phyloP scores from a whole-genome alignment of 2,113 vertebrate genomes.

The Aramus guarauna region DNA sequence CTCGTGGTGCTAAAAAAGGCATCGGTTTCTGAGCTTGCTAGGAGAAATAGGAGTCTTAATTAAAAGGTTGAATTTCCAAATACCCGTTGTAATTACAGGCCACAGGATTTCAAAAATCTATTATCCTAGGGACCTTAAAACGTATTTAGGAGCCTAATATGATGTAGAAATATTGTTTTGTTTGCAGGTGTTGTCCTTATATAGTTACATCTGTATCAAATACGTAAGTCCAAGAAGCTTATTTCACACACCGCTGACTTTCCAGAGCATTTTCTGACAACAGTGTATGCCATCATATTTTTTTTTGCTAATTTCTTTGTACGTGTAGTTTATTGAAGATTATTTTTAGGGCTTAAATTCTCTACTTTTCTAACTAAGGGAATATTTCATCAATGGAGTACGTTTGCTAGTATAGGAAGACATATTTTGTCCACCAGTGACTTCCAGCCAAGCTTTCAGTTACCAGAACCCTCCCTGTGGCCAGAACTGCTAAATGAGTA shows the following conservation, averaged over 20 bases:
- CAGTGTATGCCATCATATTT: background rate
- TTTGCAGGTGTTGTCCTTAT: background rate
- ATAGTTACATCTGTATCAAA: background rate
- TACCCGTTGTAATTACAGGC: background rate
- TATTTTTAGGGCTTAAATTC: background rate
- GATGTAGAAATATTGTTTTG: background rate
- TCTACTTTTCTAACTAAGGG: background rate
- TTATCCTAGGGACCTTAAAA: background rate
- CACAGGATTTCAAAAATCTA: background rate
- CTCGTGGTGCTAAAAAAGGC: background rate
- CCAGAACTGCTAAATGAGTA: constrained; percentile 20
- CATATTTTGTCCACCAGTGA: background rate
- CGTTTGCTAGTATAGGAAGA: background rate
- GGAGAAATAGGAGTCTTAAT: background rate
- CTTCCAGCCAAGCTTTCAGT: background rate
- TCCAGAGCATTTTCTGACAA: background rate
- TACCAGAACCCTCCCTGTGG: constrained; percentile 32
- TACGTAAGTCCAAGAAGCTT: background rate
- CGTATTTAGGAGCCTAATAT: background rate
- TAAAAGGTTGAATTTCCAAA: background rate
- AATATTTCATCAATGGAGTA: background rate
- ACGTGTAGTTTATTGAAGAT: background rate
- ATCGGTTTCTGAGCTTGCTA: background rate
- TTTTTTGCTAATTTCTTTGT: background rate
- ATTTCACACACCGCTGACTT: constrained; percentile 22